Conservation (phyloP, 2,888 invertebrate species). For the Parasteatoda lunata region DNA sequence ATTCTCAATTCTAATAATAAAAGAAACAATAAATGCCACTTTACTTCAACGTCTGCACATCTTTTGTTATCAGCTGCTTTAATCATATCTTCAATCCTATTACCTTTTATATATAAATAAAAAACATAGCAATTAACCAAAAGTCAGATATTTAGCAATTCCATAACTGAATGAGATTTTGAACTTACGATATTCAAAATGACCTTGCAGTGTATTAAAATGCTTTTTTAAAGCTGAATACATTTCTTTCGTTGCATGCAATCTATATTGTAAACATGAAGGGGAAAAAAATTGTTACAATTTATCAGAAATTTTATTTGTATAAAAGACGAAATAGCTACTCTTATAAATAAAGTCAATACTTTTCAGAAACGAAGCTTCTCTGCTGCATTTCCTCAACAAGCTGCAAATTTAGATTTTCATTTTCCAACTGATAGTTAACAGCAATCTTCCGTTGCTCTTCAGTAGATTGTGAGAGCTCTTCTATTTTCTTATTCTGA, state of each 20-base stretch:
- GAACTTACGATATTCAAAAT: conserved; percentile 47
- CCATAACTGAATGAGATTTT: not conserved
- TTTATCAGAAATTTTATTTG: not conserved
- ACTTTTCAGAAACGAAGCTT: conserved; percentile 50
- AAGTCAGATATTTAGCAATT: not conserved
- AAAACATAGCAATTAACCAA: not conserved
- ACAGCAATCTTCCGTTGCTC: conserved; percentile 33
- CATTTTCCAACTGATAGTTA: conserved; percentile 51
- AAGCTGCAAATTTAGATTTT: conserved; percentile 47
- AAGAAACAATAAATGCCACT: not conserved
- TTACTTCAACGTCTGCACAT: conserved; percentile 32
- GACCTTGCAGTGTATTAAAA: conserved; percentile 34
- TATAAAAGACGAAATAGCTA: not conserved
- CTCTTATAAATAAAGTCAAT: not conserved
- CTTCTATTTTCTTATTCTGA: conserved; percentile 53
- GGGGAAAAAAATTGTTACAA: not conserved
- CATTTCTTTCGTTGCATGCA: conserved; percentile 38
- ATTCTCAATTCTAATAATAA: not conserved
- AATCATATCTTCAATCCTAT: conserved; percentile 35
- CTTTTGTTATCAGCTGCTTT: conserved; percentile 24
- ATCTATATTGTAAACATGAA: conserved; percentile 17
- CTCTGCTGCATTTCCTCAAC: conserved; percentile 54
- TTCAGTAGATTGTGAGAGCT: conserved; percentile 33
- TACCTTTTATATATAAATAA: conserved; percentile 18
- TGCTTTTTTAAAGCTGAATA: conserved; percentile 44